A percentile compares a stretch with the other conserved stretches of the same genome.
These are phyloP conservation scores for Epistrophe eligans DNA, from an alignment of 2,888 invertebrate genomes.

Conservation along the genomic window DNA sequence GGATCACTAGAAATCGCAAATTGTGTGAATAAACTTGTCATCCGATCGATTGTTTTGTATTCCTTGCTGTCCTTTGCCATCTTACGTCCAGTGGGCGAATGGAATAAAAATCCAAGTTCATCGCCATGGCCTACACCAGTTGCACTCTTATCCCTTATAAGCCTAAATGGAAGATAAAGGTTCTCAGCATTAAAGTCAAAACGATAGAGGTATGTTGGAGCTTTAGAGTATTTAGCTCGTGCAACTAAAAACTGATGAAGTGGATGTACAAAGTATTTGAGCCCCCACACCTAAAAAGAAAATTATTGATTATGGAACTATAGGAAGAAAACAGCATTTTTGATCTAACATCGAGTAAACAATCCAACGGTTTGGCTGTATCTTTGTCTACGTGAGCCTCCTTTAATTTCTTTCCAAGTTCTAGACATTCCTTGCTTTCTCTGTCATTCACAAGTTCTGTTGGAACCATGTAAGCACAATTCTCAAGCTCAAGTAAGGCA, in stretches of 20 bases:
- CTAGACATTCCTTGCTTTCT: constrained; percentile 77
- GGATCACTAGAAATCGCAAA: constrained; percentile 82
- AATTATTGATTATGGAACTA: constrained; percentile 25
- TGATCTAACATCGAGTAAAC: constrained; percentile 40
- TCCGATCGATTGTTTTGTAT: constrained; percentile 78
- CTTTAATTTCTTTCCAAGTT: constrained; percentile 79
- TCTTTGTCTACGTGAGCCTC: constrained; percentile 78
- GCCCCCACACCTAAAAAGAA: constrained; percentile 78
- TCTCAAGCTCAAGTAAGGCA: constrained; percentile 77
- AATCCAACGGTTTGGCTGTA: constrained; percentile 19
- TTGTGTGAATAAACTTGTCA: constrained; percentile 81
- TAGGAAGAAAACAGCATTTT: background rate
- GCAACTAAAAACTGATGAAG: constrained; percentile 79
- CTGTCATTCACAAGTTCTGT: constrained; percentile 77
- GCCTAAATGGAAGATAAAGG: constrained; percentile 79
- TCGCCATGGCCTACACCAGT: constrained; percentile 82
- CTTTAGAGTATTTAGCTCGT: constrained; percentile 78
- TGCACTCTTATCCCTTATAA: constrained; percentile 79
- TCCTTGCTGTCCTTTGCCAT: constrained; percentile 79
- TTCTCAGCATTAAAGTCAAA: constrained; percentile 82
- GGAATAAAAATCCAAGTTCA: constrained; percentile 82
- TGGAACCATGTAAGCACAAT: constrained; percentile 78
- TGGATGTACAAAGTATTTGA: constrained; percentile 82
- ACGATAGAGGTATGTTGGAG: constrained; percentile 82
- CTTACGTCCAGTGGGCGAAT: constrained; percentile 79